phyloP scores from a whole-genome alignment of 92 coral and sea anemone genomes.

The Porites rus region DNA sequence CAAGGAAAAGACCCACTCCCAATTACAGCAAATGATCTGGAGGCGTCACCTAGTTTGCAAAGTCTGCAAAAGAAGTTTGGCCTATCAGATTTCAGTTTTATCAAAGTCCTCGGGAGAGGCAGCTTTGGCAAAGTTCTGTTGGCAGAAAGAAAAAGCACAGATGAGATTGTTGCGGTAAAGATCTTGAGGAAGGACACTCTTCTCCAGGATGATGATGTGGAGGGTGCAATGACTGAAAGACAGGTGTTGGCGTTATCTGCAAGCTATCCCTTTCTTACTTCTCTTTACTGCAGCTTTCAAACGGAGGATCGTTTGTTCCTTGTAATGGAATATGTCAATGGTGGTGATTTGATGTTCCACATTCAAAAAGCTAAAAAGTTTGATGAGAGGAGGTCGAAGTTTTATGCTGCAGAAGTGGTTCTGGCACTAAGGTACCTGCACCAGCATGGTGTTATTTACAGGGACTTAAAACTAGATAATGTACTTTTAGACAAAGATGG shows the following conservation, averaged over 20 bases:
- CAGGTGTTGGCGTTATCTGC: conserved; percentile 92
- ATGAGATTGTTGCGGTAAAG: conserved; percentile 90
- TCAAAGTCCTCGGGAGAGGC: conserved; percentile 97
- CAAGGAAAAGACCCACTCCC: conserved; percentile 28
- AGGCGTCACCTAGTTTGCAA: conserved; percentile 82
- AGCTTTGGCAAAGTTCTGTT: conserved; percentile 98
- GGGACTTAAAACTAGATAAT: conserved; percentile 96
- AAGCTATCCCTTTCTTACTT: conserved; percentile 91
- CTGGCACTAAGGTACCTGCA: conserved; percentile 93
- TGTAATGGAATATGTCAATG: conserved; percentile 99
- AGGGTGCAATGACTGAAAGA: conserved; percentile 96
- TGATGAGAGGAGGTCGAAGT: conserved; percentile 92
- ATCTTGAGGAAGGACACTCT: conserved; percentile 93
- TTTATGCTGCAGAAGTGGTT: conserved; percentile 97
- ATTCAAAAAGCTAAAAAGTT: conserved; percentile 97
- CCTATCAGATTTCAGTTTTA: conserved; percentile 79
- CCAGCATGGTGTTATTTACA: conserved; percentile 91
- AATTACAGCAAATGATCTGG: conserved; percentile 29
- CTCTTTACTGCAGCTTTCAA: conserved; percentile 95
- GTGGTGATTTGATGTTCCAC: conserved; percentile 98
- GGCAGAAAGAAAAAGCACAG: conserved; percentile 91
- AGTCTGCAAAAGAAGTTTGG: conserved; percentile 65
- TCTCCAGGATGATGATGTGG: conserved; percentile 95
- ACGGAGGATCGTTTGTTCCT: conserved; percentile 95
- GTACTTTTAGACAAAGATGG: conserved; percentile 94